phyloP scores from a whole-genome alignment of 2,113 vertebrate genomes.

The Rhineura floridana region DNA sequence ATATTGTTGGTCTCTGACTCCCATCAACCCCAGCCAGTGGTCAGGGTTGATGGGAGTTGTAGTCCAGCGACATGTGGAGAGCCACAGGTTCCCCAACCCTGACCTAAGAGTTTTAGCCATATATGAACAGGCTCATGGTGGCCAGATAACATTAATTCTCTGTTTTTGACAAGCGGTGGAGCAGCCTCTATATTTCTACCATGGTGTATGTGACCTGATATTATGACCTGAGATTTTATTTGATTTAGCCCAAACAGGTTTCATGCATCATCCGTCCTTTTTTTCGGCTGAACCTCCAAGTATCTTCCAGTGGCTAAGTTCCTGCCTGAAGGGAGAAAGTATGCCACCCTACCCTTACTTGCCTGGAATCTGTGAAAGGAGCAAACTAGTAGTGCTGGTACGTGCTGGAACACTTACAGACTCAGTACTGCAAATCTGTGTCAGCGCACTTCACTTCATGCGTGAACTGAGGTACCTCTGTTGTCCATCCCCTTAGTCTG shows the following conservation, averaged over 20 bases:
- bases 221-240: not conserved
- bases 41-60: too few species aligned
- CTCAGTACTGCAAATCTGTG: not conserved
- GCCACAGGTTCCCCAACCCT: too few species aligned
- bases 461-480: rapidly evolving
- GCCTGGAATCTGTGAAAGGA: constrained; percentile 90
- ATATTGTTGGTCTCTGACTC: too few species aligned
- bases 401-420: not conserved
- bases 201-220: not conserved
- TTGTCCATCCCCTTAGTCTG: not conserved
- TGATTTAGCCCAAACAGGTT: constrained; percentile 83
- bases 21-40: too few species aligned
- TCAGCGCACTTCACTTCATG: not conserved
- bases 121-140: not conserved
- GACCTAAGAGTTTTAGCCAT: too few species aligned
- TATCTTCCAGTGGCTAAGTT: constrained; percentile 92
- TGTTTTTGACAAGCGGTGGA: not conserved
- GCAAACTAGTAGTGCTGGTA: constrained; percentile 92
- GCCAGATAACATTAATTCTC: not conserved
- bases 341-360: constrained; percentile 88
- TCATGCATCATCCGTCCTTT: constrained; percentile 88
- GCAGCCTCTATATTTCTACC: not conserved
- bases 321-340: constrained; percentile 85
- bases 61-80: not conserved
- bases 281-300: constrained; percentile 88